Conservation (phyloP, 1,140 invertebrate species). For the Drosophila azteca region DNA sequence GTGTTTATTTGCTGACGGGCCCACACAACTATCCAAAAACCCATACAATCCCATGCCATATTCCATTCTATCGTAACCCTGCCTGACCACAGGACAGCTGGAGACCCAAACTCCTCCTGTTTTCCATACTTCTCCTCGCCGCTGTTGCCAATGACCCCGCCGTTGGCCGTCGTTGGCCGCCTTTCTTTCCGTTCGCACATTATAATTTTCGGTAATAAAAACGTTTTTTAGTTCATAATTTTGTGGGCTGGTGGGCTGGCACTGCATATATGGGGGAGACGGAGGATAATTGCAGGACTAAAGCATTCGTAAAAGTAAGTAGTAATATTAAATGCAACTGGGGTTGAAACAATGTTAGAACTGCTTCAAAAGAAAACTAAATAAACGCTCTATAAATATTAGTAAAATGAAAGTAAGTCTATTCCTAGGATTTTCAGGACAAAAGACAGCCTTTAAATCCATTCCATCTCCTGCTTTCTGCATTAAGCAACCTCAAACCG, state of each 20-base stretch:
- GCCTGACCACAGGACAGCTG: constrained; percentile 43
- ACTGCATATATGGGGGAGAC: constrained; percentile 14
- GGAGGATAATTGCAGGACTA: constrained; percentile 59
- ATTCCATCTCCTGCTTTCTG: too few species aligned
- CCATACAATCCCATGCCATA: constrained; percentile 1
- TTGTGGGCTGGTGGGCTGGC: constrained; percentile 1
- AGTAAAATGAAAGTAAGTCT: too few species aligned
- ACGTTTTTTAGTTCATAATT: constrained; percentile 72
- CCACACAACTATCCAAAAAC: constrained; percentile 46
- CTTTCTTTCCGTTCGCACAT: constrained; percentile 62
- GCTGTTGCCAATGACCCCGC: constrained; percentile 34
- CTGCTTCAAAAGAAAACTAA: too few species aligned
- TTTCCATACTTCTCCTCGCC: constrained; percentile 1
- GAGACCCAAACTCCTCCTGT: constrained; percentile 10
- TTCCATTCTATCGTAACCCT: too few species aligned
- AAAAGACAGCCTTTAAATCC: too few species aligned
- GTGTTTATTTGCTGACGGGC: constrained; percentile 78
- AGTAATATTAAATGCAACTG: too few species aligned
- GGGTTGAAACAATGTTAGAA: too few species aligned
- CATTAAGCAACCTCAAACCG: too few species aligned
- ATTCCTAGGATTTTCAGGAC: too few species aligned
- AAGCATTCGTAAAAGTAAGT: neutral
- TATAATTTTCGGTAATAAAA: constrained; percentile 82
- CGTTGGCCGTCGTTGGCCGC: constrained; percentile 38
- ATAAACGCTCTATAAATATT: too few species aligned